A percentile compares a stretch with the other conserved stretches of the same genome.
Conservation (phyloP, 92 coral and sea anemone species). For the Epizoanthus ramosus region DNA sequence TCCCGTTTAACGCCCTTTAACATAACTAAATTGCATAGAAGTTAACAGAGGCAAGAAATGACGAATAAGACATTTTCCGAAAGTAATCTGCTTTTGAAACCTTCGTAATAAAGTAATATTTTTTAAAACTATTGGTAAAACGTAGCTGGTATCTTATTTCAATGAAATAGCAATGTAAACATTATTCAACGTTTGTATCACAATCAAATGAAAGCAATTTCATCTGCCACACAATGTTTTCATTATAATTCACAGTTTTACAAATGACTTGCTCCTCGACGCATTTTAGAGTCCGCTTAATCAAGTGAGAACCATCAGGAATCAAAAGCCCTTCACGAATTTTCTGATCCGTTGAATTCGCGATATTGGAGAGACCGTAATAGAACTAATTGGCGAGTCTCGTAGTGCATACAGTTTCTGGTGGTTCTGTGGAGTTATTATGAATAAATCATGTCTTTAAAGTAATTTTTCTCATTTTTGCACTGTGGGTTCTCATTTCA, state of each 20-base stretch:
- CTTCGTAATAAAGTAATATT: no score
- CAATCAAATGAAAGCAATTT: constrained; percentile 29
- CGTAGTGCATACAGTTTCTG: not conserved
- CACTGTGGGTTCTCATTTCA: not conserved
- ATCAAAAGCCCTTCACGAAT: constrained; percentile 42
- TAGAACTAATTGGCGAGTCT: not conserved
- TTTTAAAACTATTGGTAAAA: constrained; percentile 10
- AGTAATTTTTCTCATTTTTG: not conserved
- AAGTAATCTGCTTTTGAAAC: no score
- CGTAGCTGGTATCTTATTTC: constrained; percentile 55
- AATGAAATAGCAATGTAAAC: constrained; percentile 64
- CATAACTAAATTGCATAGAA: not conserved
- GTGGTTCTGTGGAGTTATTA: not conserved
- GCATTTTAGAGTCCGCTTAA: not conserved
- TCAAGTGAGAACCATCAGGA: constrained; percentile 12
- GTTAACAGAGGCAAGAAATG: not conserved
- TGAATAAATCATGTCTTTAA: constrained; percentile 8
- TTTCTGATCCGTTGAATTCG: constrained; percentile 6
- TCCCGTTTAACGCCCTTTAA: not conserved
- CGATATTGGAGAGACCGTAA: not conserved
- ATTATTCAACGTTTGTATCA: constrained; percentile 43
- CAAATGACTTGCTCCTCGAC: not conserved
- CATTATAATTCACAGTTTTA: not conserved
- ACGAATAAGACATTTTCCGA: no score
- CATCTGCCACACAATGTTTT: constrained; percentile 32